phyloP scores from a whole-genome alignment of 1,140 invertebrate species.

The Drosophila paulistorum region DNA sequence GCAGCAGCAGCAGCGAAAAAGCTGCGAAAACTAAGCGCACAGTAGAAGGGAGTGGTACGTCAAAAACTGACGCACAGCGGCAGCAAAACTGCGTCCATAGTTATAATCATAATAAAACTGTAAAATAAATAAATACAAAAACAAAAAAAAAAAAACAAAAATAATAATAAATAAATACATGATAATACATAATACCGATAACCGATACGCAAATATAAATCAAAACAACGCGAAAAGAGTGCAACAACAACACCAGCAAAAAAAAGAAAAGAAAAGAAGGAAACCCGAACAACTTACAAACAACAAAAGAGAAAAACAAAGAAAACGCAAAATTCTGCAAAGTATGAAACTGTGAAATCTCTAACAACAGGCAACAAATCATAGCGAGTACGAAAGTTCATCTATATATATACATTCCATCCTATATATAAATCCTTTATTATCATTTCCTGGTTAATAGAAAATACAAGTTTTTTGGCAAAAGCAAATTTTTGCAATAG shows the following conservation, averaged over 20 bases:
- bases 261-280: neutral
- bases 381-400: conserved; percentile 58
- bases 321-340: conserved; percentile 28
- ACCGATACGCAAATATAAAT: conserved; percentile 35
- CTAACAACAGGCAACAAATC: conserved; percentile 59
- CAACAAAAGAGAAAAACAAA: conserved; percentile 27
- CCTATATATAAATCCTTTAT: conserved; percentile 8
- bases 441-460: conserved; percentile 9
- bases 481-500: conserved; percentile 6
- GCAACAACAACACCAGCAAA: conserved; percentile 42
- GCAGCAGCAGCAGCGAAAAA: conserved; percentile 52
- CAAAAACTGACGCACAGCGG: conserved; percentile 83
- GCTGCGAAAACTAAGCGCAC: conserved; percentile 71
- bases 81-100: conserved; percentile 72
- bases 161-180: conserved; percentile 20
- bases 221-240: conserved; percentile 14
- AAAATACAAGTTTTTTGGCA: neutral
- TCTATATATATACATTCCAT: conserved; percentile 1
- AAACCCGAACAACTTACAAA: neutral
- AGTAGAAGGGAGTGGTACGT: conserved; percentile 83
- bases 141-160: conserved; percentile 23
- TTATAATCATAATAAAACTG: conserved; percentile 48
- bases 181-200: conserved; percentile 21
- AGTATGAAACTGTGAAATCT: conserved; percentile 49
- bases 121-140: conserved; percentile 64